These are phyloP conservation scores for Amphiprion clarkii DNA, from an alignment of 2,797 vertebrate genomes.

Conservation along the genomic window DNA sequence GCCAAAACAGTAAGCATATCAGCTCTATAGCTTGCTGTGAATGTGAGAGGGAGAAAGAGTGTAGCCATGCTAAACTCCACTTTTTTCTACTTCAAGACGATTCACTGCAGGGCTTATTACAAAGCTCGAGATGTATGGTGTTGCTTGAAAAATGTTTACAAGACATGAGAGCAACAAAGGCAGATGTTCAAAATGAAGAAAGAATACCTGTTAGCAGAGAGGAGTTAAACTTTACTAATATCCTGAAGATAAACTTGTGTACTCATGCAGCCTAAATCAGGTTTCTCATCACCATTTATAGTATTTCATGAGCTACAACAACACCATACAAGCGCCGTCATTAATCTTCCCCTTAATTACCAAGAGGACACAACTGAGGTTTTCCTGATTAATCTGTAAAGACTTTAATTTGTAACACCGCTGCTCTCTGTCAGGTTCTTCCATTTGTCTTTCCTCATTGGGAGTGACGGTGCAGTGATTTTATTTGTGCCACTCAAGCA, in stretches of 20 bases:
- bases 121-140: no score
- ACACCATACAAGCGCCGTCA: slow-evolving; percentile 46
- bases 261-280: slow-evolving; percentile 26
- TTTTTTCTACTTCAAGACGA: no score
- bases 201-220: no score
- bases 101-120: no score
- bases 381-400: slow-evolving; percentile 66
- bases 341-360: slow-evolving; percentile 78
- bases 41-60: no score
- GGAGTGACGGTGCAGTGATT: slow-evolving; percentile 48
- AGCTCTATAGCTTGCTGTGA: no score
- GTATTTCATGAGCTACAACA: slow-evolving; percentile 37
- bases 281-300: slow-evolving; percentile 34
- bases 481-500: slow-evolving; percentile 72
- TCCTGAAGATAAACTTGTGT: neutral
- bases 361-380: slow-evolving; percentile 65
- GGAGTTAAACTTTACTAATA: no score
- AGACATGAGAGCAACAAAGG: no score
- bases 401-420: slow-evolving; percentile 61
- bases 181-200: no score
- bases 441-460: slow-evolving; percentile 23
- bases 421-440: slow-evolving; percentile 36
- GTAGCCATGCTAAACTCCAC: no score
- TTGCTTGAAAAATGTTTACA: no score
- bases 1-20: no score